Conservation (phyloP, 2,888 invertebrate species). For the Sipunculus nudus region DNA sequence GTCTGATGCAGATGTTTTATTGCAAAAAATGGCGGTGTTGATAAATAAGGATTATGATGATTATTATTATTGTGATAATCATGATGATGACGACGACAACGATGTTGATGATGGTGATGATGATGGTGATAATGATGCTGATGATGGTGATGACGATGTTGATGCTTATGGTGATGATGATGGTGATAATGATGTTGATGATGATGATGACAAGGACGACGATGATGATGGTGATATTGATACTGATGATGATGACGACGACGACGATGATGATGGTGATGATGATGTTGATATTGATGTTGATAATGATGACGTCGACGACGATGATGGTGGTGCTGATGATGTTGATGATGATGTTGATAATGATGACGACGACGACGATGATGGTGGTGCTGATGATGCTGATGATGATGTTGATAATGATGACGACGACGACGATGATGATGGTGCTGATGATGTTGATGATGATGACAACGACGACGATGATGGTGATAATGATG, state of each 20-base stretch:
- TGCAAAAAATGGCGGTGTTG: no score
- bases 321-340: constrained; percentile 9
- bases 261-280: background rate
- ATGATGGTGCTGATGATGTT: constrained; percentile 5
- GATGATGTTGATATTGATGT: background rate
- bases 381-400: constrained; percentile 15
- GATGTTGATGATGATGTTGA: constrained; percentile 16
- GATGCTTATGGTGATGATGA: background rate
- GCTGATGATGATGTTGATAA: constrained; percentile 10
- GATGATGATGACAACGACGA: constrained; percentile 4
- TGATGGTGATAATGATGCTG: constrained; percentile 5
- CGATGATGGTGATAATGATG: constrained; percentile 6
- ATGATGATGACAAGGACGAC: background rate
- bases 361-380: constrained; percentile 17
- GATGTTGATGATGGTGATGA: constrained; percentile 7
- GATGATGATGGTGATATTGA: background rate
- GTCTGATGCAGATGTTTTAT: no score
- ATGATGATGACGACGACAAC: constrained; percentile 1
- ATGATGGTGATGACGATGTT: background rate
- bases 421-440: constrained; percentile 4
- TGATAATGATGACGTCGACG: background rate
- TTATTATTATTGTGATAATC: background rate
- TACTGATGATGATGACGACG: background rate
- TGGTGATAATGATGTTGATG: background rate
- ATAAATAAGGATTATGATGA: background rate